Percentiles rank a stretch among this genome's conserved stretches.
These are phyloP conservation scores for Bicyclus anynana DNA, from an alignment of 1,140 invertebrate species.

Conservation along the genomic window DNA sequence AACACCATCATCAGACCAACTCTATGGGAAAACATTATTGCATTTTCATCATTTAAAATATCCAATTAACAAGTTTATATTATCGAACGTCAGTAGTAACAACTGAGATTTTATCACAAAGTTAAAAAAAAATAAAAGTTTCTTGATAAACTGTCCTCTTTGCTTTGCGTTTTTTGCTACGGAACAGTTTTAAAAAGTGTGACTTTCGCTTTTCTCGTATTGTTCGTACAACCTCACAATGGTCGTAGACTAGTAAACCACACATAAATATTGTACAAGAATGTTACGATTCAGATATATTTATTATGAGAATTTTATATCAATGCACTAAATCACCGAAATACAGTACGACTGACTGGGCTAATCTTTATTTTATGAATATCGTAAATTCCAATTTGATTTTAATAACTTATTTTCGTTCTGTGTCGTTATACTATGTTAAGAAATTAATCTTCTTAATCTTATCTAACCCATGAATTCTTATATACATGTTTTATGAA, in stretches of 20 bases:
- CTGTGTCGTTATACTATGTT: conserved; percentile 35
- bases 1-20: no score
- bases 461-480: conserved; percentile 17
- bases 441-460: conserved; percentile 55
- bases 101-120: no score
- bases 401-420: conserved; percentile 71
- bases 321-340: conserved; percentile 52
- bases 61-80: no score
- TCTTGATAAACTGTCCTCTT: no score
- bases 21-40: no score
- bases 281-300: conserved; percentile 43
- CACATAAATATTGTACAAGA: conserved; percentile 61
- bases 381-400: conserved; percentile 69
- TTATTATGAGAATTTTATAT: conserved; percentile 47
- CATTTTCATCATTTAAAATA: no score
- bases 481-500: not conserved
- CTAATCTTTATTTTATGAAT: conserved; percentile 69
- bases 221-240: conserved; percentile 59
- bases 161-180: not conserved
- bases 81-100: no score
- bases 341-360: conserved; percentile 32
- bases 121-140: not conserved
- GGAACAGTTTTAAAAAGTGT: not conserved
- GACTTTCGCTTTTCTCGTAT: conserved; percentile 7
- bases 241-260: conserved; percentile 48